Conservation (phyloP, 2,113 vertebrate genomes). For the Pygathrix nemaeus region DNA sequence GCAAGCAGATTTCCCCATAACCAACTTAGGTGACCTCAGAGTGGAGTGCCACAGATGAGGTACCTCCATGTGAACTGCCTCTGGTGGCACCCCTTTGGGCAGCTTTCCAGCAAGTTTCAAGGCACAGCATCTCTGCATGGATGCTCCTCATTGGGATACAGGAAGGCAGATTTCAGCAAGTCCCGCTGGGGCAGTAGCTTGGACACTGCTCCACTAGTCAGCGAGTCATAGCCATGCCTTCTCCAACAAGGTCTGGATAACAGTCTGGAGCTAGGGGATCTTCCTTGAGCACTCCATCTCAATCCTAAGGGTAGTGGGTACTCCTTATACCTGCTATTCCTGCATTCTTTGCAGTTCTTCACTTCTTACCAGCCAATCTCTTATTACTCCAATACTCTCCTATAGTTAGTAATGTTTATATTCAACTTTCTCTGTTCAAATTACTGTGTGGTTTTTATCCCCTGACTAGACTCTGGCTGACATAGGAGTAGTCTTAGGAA, state of each 20-base stretch:
- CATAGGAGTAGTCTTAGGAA: not conserved
- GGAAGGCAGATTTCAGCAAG: not conserved
- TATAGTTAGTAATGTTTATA: not conserved
- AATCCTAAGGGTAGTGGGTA: not conserved
- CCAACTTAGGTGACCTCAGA: not conserved
- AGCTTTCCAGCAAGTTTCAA: not conserved
- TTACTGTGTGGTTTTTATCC: not conserved
- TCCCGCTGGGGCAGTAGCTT: not conserved
- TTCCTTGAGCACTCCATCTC: not conserved
- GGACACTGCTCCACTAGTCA: not conserved
- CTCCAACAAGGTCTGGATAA: not conserved
- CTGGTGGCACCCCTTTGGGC: too few species aligned
- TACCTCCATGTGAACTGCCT: not conserved
- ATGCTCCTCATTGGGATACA: not conserved
- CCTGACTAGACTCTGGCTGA: not conserved
- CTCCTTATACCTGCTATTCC: not conserved
- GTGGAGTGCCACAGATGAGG: not conserved
- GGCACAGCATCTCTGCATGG: not conserved
- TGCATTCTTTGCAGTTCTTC: not conserved
- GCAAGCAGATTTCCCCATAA: not conserved
- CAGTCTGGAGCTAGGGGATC: accelerated
- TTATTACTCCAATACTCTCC: not conserved
- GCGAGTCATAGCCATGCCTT: not conserved
- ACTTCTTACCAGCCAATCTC: not conserved
- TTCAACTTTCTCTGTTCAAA: conserved; percentile 6